Percentiles rank a stretch among this genome's conserved stretches.
These are phyloP conservation scores for Neotoxoptera formosana DNA, from an alignment of 1,140 invertebrate species.

Conservation along the genomic window DNA sequence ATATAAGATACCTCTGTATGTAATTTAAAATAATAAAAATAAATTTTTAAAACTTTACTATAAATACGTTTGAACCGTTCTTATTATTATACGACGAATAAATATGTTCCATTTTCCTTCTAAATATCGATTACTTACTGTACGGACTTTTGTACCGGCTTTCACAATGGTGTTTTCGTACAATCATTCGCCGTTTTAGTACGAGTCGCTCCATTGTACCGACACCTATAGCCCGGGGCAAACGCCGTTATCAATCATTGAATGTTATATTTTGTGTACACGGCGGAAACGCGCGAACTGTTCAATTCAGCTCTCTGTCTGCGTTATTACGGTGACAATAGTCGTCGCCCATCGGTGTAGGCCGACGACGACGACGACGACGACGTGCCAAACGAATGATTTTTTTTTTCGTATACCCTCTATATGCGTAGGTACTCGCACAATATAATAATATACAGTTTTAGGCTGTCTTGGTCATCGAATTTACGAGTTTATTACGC, in stretches of 20 bases:
- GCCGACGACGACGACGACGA: too few relatives aligned
- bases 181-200: neutral
- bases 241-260: neutral
- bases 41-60: too few relatives aligned
- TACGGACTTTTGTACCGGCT: neutral
- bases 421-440: neutral
- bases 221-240: neutral
- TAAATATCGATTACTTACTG: neutral
- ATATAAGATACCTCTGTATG: rapidly evolving
- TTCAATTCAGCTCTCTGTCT: neutral
- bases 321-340: neutral
- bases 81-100: neutral
- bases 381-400: too few relatives aligned
- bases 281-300: neutral
- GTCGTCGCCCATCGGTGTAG: neutral
- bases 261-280: neutral
- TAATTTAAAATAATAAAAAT: too few relatives aligned
- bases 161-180: neutral
- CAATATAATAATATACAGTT: neutral
- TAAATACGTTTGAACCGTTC: too few relatives aligned
- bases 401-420: neutral
- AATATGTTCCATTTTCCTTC: neutral
- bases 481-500: neutral
- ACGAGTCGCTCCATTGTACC: neutral
- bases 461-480: neutral